Percentiles rank a stretch among this genome's conserved stretches.
Evolutionary conservation across 1,140 invertebrate genomes (phyloP).

Genomic region (Sycophila sp.): DNA sequence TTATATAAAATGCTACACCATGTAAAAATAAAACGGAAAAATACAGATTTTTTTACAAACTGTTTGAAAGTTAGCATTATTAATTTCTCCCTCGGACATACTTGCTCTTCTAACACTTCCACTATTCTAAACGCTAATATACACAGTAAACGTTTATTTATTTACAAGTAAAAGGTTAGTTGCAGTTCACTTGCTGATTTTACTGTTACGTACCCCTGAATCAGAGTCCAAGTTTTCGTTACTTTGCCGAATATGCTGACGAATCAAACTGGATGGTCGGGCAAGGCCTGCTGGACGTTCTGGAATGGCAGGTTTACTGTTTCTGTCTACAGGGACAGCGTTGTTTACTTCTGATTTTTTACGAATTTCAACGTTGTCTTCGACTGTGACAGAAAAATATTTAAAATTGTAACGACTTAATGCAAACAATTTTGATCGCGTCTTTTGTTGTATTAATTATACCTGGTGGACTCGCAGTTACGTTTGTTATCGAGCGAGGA

Average conservation of each 20-base stretch:
- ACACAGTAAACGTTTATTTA: no score
- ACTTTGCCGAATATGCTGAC: conserved; percentile 56
- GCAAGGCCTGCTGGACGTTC: conserved; percentile 74
- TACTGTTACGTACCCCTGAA: conserved; percentile 57
- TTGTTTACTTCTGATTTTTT: conserved; percentile 55
- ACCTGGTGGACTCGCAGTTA: conserved; percentile 32
- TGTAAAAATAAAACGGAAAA: no score
- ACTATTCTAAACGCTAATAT: no score
- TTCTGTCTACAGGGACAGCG: conserved; percentile 47
- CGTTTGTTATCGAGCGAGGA: conserved; percentile 63
- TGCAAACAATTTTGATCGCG: background rate
- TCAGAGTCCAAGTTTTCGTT: conserved; percentile 59
- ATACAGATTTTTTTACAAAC: no score
- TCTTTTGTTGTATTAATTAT: background rate
- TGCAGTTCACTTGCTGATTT: conserved; percentile 17
- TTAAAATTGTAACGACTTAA: background rate
- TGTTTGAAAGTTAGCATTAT: no score
- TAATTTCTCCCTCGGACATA: no score
- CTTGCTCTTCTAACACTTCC: no score
- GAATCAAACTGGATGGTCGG: conserved; percentile 70
- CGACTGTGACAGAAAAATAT: conserved; percentile 42
- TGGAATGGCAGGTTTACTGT: conserved; percentile 75
- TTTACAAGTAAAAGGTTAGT: no score
- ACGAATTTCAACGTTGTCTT: conserved; percentile 58
- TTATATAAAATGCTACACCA: no score